These are phyloP conservation scores for Gobionotothen gibberifrons DNA, from an alignment of 2,797 vertebrate species.

Conservation along the genomic window DNA sequence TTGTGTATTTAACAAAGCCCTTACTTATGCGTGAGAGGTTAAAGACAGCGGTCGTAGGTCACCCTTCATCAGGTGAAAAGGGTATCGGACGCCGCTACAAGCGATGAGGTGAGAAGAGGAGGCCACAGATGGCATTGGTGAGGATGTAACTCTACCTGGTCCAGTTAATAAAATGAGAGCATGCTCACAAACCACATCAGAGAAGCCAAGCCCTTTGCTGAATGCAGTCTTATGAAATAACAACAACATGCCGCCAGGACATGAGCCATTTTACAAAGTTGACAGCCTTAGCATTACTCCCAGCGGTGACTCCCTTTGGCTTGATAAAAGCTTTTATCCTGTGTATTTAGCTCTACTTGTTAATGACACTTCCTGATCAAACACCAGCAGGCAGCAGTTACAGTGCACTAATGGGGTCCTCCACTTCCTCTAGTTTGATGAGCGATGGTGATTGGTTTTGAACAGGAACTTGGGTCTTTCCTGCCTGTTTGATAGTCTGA, in stretches of 20 bases:
- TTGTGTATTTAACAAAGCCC: slow-evolving; percentile 28
- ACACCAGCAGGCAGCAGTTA: slow-evolving; percentile 48
- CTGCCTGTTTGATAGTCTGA: slow-evolving; percentile 53
- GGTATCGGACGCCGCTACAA: slow-evolving; percentile 11
- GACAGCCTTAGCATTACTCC: slow-evolving; percentile 50
- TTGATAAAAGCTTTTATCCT: slow-evolving; percentile 61
- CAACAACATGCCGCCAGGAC: slow-evolving; percentile 46
- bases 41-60: slow-evolving; percentile 54
- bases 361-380: slow-evolving; percentile 71
- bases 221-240: slow-evolving; percentile 57
- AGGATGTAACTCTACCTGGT: slow-evolving; percentile 76
- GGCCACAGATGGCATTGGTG: slow-evolving; percentile 68
- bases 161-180: slow-evolving; percentile 76
- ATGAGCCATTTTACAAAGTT: slow-evolving; percentile 45
- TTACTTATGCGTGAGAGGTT: slow-evolving; percentile 36
- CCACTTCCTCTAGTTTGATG: slow-evolving; percentile 63
- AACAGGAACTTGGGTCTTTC: slow-evolving; percentile 72
- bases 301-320: slow-evolving; percentile 44
- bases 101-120: slow-evolving; percentile 43
- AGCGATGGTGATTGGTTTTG: slow-evolving; percentile 71
- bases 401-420: slow-evolving; percentile 59
- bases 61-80: slow-evolving; percentile 54
- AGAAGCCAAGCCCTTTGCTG: slow-evolving; percentile 49
- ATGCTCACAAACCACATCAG: slow-evolving; percentile 65
- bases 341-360: slow-evolving; percentile 45